A percentile compares a stretch with the other conserved stretches of the same genome.
Conservation (phyloP, 2,113 vertebrate genomes). For the Xyrauchen texanus region DNA sequence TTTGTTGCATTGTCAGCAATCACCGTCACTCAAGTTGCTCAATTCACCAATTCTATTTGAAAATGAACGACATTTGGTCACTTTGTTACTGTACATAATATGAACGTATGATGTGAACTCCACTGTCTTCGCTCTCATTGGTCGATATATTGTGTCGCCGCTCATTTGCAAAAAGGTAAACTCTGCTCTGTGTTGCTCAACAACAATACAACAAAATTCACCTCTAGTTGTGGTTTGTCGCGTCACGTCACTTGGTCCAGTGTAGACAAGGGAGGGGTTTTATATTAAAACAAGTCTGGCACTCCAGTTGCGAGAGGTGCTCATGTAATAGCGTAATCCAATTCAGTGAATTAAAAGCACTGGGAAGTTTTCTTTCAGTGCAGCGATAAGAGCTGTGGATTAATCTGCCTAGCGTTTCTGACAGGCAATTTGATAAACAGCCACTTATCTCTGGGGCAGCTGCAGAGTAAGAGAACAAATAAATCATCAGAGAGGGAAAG, state of each 20-base stretch:
- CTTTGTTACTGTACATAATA: no score
- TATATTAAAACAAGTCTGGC: constrained; percentile 43
- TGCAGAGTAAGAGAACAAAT: constrained; percentile 53
- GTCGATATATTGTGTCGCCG: no score
- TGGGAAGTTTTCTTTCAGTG: constrained; percentile 57
- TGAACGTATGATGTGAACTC: no score
- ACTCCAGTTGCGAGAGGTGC: constrained; percentile 35
- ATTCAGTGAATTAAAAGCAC: constrained; percentile 67
- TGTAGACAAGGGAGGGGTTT: no score
- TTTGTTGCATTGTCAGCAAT: no score
- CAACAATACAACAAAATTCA: no score
- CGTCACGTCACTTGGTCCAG: no score
- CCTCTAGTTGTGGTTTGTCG: no score
- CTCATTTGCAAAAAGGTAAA: not conserved
- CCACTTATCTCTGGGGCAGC: constrained; percentile 66
- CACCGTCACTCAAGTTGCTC: no score
- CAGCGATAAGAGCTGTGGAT: constrained; percentile 61
- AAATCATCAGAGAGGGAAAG: constrained; percentile 50
- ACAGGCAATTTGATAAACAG: constrained; percentile 66
- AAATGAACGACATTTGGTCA: no score
- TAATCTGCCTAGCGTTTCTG: constrained; percentile 63
- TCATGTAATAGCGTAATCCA: constrained; percentile 62
- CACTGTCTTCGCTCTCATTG: no score
- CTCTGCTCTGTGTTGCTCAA: not conserved
- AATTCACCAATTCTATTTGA: no score